phyloP scores from a whole-genome alignment of 2,113 vertebrate genomes.

The Elephantulus edwardii region DNA sequence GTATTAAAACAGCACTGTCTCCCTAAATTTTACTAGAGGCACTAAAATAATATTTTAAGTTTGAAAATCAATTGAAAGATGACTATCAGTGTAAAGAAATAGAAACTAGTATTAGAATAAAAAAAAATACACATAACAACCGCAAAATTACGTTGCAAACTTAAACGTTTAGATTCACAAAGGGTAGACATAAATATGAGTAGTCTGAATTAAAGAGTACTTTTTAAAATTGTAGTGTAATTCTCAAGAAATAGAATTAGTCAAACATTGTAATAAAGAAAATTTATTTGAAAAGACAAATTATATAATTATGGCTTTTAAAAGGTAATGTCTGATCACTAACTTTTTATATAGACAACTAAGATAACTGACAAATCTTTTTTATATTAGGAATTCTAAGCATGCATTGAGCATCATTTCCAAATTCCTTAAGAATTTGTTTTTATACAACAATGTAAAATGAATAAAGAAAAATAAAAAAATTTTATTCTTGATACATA shows the following conservation, averaged over 20 bases:
- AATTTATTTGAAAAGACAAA: constrained; percentile 15
- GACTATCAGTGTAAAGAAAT: background rate
- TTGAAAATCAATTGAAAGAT: background rate
- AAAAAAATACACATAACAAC: background rate
- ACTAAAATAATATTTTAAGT: constrained; percentile 34
- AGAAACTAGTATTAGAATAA: background rate
- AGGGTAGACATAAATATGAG: background rate
- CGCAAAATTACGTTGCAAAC: constrained; percentile 5
- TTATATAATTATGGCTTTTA: background rate
- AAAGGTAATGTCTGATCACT: background rate
- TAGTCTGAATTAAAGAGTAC: constrained; percentile 1
- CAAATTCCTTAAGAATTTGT: constrained; percentile 12
- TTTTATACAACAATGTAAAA: background rate
- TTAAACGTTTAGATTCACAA: constrained; percentile 16
- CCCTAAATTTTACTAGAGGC: background rate
- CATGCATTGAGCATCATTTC: constrained; percentile 18
- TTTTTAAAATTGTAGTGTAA: background rate
- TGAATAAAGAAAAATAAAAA: background rate
- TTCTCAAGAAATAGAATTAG: background rate
- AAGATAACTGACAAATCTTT: constrained; percentile 5
- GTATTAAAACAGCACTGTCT: constrained; percentile 33
- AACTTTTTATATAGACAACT: background rate
- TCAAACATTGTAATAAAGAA: background rate
- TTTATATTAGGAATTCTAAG: background rate
- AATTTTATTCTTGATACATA: background rate